phyloP scores from a whole-genome alignment of 2,888 invertebrate species.

The Habrosyne pyritoides region DNA sequence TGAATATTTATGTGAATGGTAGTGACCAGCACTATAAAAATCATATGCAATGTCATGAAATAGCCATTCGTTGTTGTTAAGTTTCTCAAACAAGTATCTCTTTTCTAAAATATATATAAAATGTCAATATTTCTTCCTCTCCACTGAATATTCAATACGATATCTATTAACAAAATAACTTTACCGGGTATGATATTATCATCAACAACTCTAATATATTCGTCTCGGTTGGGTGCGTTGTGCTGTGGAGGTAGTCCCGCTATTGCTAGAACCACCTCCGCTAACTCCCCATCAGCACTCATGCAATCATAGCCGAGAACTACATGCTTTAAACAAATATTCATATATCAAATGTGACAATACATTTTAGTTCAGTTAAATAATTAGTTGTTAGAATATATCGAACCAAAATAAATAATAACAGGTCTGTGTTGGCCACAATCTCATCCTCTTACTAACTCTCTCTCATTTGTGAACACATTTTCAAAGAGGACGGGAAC shows the following conservation, averaged over 20 bases:
- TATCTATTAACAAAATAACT: background rate
- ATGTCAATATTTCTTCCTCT: no score
- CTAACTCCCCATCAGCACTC: slow-evolving; percentile 41
- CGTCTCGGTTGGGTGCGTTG: slow-evolving; percentile 60
- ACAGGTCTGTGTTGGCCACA: no score
- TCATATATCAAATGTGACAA: no score
- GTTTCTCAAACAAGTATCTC: slow-evolving; percentile 43
- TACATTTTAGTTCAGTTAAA: no score
- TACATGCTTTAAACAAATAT: slow-evolving; percentile 54
- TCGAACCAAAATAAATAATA: no score
- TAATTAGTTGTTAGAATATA: no score
- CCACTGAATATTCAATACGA: no score
- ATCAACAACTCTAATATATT: slow-evolving; percentile 41
- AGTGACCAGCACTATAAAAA: slow-evolving; percentile 61
- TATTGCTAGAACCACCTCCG: slow-evolving; percentile 53
- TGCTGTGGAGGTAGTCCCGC: slow-evolving; percentile 70
- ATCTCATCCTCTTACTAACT: no score
- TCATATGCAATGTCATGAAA: slow-evolving; percentile 61
- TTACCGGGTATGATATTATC: slow-evolving; percentile 62
- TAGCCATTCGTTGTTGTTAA: slow-evolving; percentile 55
- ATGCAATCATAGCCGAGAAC: slow-evolving; percentile 67
- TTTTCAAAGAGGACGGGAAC: no score
- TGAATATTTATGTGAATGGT: slow-evolving; percentile 50
- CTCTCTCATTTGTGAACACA: no score
- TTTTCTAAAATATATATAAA: slow-evolving; percentile 60